Percentiles rank a stretch among this genome's conserved stretches.
Conservation (phyloP, 2,888 invertebrate genomes). For the Conops quadrifasciatus region DNA sequence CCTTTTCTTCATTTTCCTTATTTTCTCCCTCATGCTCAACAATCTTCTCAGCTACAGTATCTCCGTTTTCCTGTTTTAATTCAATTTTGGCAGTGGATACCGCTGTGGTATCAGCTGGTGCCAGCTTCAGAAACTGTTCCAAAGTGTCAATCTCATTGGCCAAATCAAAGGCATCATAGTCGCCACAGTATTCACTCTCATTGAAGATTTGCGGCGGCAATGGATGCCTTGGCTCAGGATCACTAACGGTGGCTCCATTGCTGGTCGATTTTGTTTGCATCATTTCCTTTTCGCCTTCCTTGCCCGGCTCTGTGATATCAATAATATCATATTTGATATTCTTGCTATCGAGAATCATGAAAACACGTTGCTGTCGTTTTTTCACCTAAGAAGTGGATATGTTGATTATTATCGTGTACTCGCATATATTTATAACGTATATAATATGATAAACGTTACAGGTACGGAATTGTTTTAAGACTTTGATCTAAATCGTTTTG, state of each 20-base stretch:
- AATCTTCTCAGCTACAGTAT: slow-evolving; percentile 53
- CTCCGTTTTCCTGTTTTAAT: slow-evolving; percentile 58
- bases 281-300: slow-evolving; percentile 86
- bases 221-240: slow-evolving; percentile 78
- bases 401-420: not conserved
- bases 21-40: slow-evolving; percentile 61
- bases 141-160: slow-evolving; percentile 90
- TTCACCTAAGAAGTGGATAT: slow-evolving; percentile 76
- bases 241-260: slow-evolving; percentile 77
- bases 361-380: slow-evolving; percentile 92
- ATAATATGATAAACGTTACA: too few relatives aligned
- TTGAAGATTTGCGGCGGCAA: slow-evolving; percentile 95
- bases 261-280: slow-evolving; percentile 89
- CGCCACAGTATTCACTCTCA: slow-evolving; percentile 86
- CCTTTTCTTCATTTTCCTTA: slow-evolving; percentile 53
- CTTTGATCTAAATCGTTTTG: too few relatives aligned
- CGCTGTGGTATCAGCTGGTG: slow-evolving; percentile 67
- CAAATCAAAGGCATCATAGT: slow-evolving; percentile 91
- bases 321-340: slow-evolving; percentile 87
- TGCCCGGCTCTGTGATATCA: slow-evolving; percentile 94
- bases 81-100: slow-evolving; percentile 66
- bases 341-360: slow-evolving; percentile 93
- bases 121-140: slow-evolving; percentile 85
- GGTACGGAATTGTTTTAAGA: too few relatives aligned
- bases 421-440: not conserved